A percentile compares a stretch with the other conserved stretches of the same genome.
Evolutionary conservation across 1,140 invertebrate species (phyloP).

Genomic region (Dryas iulia): DNA sequence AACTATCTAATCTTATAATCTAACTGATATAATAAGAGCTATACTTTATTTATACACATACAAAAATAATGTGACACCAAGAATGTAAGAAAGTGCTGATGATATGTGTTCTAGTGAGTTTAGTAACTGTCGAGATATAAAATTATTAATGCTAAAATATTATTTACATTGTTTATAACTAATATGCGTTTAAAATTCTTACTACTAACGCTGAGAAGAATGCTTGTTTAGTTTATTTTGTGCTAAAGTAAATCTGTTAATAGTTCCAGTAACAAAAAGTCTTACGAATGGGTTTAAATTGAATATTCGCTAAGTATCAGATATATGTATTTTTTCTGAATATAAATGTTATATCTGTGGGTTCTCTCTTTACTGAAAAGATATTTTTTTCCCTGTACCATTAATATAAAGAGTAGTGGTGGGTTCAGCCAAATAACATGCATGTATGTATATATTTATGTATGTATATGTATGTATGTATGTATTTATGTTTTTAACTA

Average conservation of each 20-base stretch:
- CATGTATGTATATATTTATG: too few relatives aligned
- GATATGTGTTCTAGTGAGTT: slow-evolving; percentile 73
- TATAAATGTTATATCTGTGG: too few relatives aligned
- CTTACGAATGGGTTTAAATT: too few relatives aligned
- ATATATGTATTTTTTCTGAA: too few relatives aligned
- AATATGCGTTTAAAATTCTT: slow-evolving; percentile 9
- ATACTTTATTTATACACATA: slow-evolving; percentile 56
- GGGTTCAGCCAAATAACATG: too few relatives aligned
- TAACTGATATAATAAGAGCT: slow-evolving; percentile 43
- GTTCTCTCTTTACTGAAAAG: too few relatives aligned
- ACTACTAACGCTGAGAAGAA: background rate
- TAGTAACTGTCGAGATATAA: slow-evolving; percentile 59
- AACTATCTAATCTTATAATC: slow-evolving; percentile 59
- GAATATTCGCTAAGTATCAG: background rate
- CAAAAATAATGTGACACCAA: slow-evolving; percentile 68
- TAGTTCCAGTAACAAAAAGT: too few relatives aligned
- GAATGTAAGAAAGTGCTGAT: slow-evolving; percentile 69
- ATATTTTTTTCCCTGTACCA: too few relatives aligned
- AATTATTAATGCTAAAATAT: slow-evolving; percentile 58
- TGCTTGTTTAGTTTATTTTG: slow-evolving; percentile 16
- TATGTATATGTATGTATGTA: too few relatives aligned
- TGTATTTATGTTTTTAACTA: too few relatives aligned
- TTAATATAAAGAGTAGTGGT: too few relatives aligned
- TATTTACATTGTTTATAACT: slow-evolving; percentile 26
- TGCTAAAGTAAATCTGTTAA: too few relatives aligned